Evolutionary conservation across 2,113 vertebrate species (phyloP), one percentile per base, ranked within the genome.

Genomic region (Phylloscopus whistleri): DNA sequence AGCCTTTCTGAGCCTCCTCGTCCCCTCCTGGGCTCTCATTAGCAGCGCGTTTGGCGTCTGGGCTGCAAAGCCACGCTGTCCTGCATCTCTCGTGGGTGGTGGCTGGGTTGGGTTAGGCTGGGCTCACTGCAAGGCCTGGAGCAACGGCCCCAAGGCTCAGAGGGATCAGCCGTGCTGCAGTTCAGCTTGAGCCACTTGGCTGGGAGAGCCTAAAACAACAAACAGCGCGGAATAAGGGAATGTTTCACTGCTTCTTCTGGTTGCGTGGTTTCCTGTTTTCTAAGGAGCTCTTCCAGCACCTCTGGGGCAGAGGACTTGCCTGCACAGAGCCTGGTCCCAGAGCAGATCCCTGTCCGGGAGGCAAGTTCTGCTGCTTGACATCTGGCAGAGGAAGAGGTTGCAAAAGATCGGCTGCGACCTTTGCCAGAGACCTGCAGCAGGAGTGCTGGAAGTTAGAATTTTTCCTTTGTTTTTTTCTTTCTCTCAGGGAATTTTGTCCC

Each of bases 181-280:
- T 22, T 90, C 6, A 2, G 55, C 68, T 84, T 37, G 23, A 94
- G 89, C 31, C 1, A 0, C 79, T 85, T 18, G 59, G 20, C 79
- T 91, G 77, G 73, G 74, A 91, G 53, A 87, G 80, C 91, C 69
- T 93, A 89, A 95, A 97, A 87, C 81, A 95, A 89, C 88, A 96
- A 96, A 93, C 67, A 90, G 7, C 26, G 24, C 72, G 69, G 83
- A 88, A 56, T n/a, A 64, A 92, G 51, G 46, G 90, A 95, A 83
- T 5, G 7, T 78, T 90, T 92, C 76, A 49, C 72, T 86, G 79
- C 80, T 70, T 63, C 70, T 93, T 73, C 76, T 88, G 80, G 64
- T 75, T 55, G 8, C 77, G 77, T 28, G 59, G 76, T 94, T 96
- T 96, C 96, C 94, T 95, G 95, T 96, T 95, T 90, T 89, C 64